Evolutionary conservation across 2,113 vertebrate genomes (phyloP).

Genomic region (Poeciliopsis retropinna): DNA sequence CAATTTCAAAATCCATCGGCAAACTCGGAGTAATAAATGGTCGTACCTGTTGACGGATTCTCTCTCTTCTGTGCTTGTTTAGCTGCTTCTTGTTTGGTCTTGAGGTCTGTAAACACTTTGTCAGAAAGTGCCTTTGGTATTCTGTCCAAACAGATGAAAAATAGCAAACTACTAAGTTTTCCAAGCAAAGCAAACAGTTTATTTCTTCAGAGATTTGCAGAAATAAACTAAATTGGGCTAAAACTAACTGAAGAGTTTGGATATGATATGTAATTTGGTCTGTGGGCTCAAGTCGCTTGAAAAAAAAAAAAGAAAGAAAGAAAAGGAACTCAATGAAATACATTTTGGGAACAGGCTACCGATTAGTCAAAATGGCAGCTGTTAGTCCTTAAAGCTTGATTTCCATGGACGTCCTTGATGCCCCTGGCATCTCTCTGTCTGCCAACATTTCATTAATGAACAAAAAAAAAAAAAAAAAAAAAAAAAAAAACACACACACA

Average conservation of each 20-base stretch:
- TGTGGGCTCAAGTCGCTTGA: conserved; percentile 19
- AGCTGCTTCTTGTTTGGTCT: conserved; percentile 61
- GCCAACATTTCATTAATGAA: background rate
- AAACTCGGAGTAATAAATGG: conserved; percentile 21
- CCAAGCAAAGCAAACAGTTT: conserved; percentile 30
- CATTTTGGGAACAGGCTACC: too few species aligned
- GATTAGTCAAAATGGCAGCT: conserved; percentile 17
- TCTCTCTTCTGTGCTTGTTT: conserved; percentile 77
- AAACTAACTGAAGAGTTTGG: conserved; percentile 2
- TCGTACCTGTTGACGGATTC: conserved; percentile 54
- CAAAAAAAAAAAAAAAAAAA: conserved; percentile 11
- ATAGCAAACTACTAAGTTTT: conserved; percentile 16
- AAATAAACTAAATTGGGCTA: conserved; percentile 20
- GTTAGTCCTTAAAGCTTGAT: conserved; percentile 21
- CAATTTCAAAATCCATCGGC: background rate
- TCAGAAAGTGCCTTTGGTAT: conserved; percentile 90
- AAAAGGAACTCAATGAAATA: background rate
- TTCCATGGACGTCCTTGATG: conserved; percentile 28
- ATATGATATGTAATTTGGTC: conserved; percentile 17
- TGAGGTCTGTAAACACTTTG: conserved; percentile 81
- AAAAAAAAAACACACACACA: too few species aligned
- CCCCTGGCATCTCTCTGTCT: conserved; percentile 26
- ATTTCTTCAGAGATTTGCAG: conserved; percentile 11
- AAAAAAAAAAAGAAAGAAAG: conserved; percentile 24
- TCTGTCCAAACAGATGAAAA: conserved; percentile 73